These are phyloP conservation scores for Mesaphorura yosii DNA, from an alignment of 1,140 invertebrate genomes.

Conservation along the genomic window DNA sequence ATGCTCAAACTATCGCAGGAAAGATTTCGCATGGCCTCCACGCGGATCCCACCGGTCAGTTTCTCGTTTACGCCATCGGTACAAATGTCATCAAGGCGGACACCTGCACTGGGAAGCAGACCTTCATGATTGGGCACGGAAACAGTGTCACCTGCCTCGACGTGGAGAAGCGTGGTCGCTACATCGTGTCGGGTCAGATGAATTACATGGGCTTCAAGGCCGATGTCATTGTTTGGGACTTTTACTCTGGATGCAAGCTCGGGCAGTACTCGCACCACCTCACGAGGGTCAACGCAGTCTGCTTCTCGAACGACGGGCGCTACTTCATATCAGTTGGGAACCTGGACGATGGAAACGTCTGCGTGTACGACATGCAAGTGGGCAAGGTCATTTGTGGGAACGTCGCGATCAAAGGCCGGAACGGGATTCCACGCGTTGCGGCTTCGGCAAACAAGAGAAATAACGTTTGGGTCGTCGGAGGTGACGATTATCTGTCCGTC, in stretches of 20 bases:
- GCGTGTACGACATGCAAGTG: conserved; percentile 56
- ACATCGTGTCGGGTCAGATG: conserved; percentile 74
- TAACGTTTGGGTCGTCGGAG: conserved; percentile 46
- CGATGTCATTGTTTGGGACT: conserved; percentile 76
- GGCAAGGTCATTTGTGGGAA: conserved; percentile 35
- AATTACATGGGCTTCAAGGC: conserved; percentile 85
- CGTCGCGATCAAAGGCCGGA: conserved; percentile 50
- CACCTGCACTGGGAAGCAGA: conserved; percentile 55
- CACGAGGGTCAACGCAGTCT: conserved; percentile 65
- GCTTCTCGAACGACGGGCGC: conserved; percentile 64
- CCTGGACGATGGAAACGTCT: conserved; percentile 64
- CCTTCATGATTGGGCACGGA: conserved; percentile 67
- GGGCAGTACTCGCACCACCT: conserved; percentile 69
- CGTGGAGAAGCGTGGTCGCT: conserved; percentile 62
- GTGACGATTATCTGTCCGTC: conserved; percentile 55
- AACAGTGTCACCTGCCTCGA: conserved; percentile 70
- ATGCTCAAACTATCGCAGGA: conserved; percentile 10
- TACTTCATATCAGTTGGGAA: conserved; percentile 77
- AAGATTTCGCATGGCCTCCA: conserved; percentile 23
- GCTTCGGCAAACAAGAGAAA: conserved; percentile 45
- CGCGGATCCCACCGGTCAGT: conserved; percentile 12
- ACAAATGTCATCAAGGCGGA: conserved; percentile 38
- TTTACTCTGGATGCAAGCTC: conserved; percentile 47
- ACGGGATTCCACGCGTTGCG: conserved; percentile 47
- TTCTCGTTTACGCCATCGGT: conserved; percentile 28